These are phyloP conservation scores for Noctua janthe DNA, from an alignment of 2,888 invertebrate genomes.

Conservation along the genomic window DNA sequence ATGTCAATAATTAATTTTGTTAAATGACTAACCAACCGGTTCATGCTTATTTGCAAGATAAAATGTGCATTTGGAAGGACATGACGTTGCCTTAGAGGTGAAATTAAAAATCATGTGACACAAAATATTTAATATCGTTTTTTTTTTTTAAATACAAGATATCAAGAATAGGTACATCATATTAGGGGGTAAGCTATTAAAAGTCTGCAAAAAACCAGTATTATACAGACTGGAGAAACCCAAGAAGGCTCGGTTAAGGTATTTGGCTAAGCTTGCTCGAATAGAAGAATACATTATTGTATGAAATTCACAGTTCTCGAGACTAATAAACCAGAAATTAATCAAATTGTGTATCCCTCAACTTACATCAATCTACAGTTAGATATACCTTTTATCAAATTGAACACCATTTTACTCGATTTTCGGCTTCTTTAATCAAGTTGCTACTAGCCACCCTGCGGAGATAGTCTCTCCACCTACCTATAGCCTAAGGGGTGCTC, in stretches of 20 bases:
- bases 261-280: neutral
- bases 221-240: neutral
- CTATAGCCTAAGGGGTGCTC: neutral
- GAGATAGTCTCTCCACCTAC: neutral
- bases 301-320: neutral
- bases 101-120: neutral
- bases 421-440: neutral
- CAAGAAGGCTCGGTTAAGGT: neutral
- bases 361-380: neutral
- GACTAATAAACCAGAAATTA: slow-evolving; percentile 2
- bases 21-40: slow-evolving; percentile 13
- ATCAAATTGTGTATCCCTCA: neutral
- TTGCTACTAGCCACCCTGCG: neutral
- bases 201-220: neutral
- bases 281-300: neutral
- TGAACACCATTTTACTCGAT: neutral
- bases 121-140: neutral
- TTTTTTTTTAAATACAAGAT: neutral
- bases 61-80: slow-evolving; percentile 9
- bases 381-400: neutral
- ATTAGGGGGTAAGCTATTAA: neutral
- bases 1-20: slow-evolving; percentile 14
- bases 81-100: neutral
- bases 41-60: neutral
- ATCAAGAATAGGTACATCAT: neutral